A percentile compares a stretch with the other conserved stretches of the same genome.
phyloP scores from a whole-genome alignment of 1,140 invertebrate genomes.

The Grapholita molesta region DNA sequence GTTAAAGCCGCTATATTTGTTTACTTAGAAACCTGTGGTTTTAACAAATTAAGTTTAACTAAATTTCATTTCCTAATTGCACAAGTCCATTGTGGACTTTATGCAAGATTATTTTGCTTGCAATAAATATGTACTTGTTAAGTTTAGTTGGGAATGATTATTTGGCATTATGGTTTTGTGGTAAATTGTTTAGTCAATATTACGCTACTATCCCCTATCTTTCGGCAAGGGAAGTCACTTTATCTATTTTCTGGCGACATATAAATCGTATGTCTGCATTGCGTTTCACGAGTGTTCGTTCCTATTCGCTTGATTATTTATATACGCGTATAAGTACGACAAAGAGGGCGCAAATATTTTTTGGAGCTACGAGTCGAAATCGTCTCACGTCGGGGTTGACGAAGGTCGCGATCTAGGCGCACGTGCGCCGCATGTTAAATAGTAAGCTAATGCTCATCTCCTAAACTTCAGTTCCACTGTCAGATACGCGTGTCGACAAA shows the following conservation, averaged over 20 bases:
- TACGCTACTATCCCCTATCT: too few species aligned
- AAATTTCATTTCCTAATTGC: too few species aligned
- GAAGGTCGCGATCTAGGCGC: conserved; percentile 10
- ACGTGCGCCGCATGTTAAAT: neutral
- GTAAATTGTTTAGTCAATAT: too few species aligned
- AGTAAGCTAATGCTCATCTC: neutral
- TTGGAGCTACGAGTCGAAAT: neutral
- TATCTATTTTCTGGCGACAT: conserved; percentile 6
- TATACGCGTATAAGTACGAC: neutral
- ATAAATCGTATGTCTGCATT: neutral
- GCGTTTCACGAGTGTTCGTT: neutral
- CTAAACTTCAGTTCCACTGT: neutral
- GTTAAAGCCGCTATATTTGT: conserved; percentile 2
- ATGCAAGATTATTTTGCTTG: too few species aligned
- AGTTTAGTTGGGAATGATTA: too few species aligned
- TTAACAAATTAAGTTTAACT: too few species aligned
- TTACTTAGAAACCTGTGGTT: too few species aligned
- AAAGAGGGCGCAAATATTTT: neutral
- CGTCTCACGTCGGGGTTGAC: conserved; percentile 13
- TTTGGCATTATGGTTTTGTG: too few species aligned
- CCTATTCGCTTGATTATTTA: neutral
- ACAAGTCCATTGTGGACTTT: too few species aligned
- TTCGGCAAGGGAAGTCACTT: neutral
- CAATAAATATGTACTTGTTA: too few species aligned
- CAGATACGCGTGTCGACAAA: neutral